phyloP scores from a whole-genome alignment of 2,797 vertebrate genomes.

The Leptoclinus maculatus region DNA sequence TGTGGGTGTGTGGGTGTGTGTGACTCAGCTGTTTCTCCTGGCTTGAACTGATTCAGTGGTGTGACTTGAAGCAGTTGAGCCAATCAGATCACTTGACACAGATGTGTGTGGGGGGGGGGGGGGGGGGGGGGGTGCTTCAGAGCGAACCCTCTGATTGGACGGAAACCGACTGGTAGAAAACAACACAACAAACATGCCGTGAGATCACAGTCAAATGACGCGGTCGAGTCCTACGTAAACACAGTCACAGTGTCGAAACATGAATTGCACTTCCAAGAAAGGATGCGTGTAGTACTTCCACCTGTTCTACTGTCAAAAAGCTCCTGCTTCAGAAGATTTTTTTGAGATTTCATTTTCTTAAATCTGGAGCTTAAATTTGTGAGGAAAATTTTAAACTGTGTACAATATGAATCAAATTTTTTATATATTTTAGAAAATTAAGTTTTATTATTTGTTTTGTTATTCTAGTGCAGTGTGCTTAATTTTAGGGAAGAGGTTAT shows the following conservation, averaged over 20 bases:
- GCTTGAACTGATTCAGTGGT: slow-evolving; percentile 33
- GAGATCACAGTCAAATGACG: slow-evolving; percentile 51
- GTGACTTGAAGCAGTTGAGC: slow-evolving; percentile 20
- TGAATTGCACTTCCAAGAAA: slow-evolving; percentile 35
- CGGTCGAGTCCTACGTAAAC: not conserved
- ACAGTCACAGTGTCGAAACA: not conserved
- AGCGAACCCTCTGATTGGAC: slow-evolving; percentile 62
- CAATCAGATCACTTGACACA: slow-evolving; percentile 54
- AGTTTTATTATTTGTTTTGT: not conserved
- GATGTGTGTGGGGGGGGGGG: not conserved
- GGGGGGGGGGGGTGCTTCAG: slow-evolving; percentile 47
- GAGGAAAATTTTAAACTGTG: not conserved
- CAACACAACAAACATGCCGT: slow-evolving; percentile 45
- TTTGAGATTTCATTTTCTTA: not conserved
- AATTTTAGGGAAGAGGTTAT: not conserved
- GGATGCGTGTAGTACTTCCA: not conserved
- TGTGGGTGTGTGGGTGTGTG: slow-evolving; percentile 43
- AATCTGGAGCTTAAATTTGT: not conserved
- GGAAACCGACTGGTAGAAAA: slow-evolving; percentile 22
- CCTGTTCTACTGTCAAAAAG: not conserved
- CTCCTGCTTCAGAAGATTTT: not conserved
- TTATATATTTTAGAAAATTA: not conserved
- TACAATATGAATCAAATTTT: not conserved
- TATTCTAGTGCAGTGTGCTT: not conserved
- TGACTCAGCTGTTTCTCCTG: slow-evolving; percentile 73